Evolutionary conservation across 2,888 invertebrate genomes (phyloP).

Genomic region (Miltochrista miniata): DNA sequence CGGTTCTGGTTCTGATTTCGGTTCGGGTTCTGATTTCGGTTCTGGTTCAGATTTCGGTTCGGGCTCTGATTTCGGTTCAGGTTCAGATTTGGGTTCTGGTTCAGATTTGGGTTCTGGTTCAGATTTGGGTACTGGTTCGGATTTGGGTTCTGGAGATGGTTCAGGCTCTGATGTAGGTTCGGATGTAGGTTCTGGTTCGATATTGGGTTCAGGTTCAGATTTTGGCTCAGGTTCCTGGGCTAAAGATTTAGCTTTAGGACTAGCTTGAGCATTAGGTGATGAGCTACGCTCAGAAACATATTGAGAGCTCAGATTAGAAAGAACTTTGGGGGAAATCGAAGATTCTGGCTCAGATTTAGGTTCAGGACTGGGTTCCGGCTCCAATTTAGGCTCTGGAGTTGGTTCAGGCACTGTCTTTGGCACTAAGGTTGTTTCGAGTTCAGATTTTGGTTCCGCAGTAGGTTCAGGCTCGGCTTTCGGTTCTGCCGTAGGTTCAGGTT

Average conservation of each 20-base stretch:
- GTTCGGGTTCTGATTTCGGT: constrained; percentile 31
- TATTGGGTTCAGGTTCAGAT: constrained; percentile 11
- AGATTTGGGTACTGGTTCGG: constrained; percentile 53
- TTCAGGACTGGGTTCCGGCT: constrained; percentile 71
- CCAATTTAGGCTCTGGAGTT: constrained; percentile 70
- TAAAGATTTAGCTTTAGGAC: constrained; percentile 27
- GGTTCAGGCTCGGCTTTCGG: constrained; percentile 42
- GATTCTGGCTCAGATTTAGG: constrained; percentile 58
- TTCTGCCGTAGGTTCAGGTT: constrained; percentile 44
- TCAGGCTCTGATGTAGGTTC: constrained; percentile 41
- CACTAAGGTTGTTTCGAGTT: constrained; percentile 30
- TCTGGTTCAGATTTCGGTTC: constrained; percentile 34
- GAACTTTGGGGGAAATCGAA: constrained; percentile 6
- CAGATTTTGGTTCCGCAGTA: constrained; percentile 31
- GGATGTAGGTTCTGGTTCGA: constrained; percentile 13
- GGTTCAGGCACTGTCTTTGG: constrained; percentile 50
- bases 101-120: constrained; percentile 57
- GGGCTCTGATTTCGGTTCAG: constrained; percentile 36
- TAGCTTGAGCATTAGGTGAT: constrained; percentile 32
- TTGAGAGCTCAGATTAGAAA: constrained; percentile 29
- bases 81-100: constrained; percentile 57
- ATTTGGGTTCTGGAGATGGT: constrained; percentile 46
- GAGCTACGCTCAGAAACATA: constrained; percentile 14
- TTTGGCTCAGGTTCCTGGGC: constrained; percentile 27
- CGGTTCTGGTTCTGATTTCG: constrained; percentile 26